These are phyloP conservation scores for Ormyrus rosae DNA, from an alignment of 2,888 invertebrate species.

Conservation along the genomic window DNA sequence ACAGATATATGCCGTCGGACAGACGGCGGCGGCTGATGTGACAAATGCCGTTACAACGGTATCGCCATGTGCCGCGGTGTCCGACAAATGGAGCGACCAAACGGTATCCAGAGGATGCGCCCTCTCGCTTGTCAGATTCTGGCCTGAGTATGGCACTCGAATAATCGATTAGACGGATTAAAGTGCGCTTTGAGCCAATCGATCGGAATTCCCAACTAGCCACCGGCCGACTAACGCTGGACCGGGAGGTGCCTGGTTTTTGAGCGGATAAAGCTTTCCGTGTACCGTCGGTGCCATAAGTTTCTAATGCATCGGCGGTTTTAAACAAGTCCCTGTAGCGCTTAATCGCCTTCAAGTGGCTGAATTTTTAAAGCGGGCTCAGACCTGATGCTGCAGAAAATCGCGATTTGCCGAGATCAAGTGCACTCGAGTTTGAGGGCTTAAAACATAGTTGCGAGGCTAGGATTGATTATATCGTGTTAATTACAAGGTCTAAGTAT, in stretches of 20 bases:
- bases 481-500: too few relatives aligned
- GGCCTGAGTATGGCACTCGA: constrained; percentile 20
- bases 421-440: too few relatives aligned
- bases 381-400: too few relatives aligned
- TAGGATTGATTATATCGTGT: too few relatives aligned
- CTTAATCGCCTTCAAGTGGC: neutral
- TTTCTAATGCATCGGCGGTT: neutral
- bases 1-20: too few relatives aligned
- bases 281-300: constrained; percentile 4
- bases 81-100: constrained; percentile 48
- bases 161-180: constrained; percentile 52
- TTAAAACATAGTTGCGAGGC: too few relatives aligned
- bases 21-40: too few relatives aligned
- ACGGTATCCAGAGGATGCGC: constrained; percentile 23
- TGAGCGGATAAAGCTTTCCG: neutral
- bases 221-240: neutral
- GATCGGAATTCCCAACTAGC: neutral
- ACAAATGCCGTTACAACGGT: constrained; percentile 12
- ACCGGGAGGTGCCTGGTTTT: neutral
- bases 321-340: neutral
- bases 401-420: too few relatives aligned
- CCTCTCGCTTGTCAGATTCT: constrained; percentile 7
- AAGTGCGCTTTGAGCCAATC: constrained; percentile 14
- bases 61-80: constrained; percentile 1
- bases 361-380: too few relatives aligned